These are phyloP conservation scores for Calameuta pallipes DNA, from an alignment of 2,888 invertebrate species.

Conservation along the genomic window DNA sequence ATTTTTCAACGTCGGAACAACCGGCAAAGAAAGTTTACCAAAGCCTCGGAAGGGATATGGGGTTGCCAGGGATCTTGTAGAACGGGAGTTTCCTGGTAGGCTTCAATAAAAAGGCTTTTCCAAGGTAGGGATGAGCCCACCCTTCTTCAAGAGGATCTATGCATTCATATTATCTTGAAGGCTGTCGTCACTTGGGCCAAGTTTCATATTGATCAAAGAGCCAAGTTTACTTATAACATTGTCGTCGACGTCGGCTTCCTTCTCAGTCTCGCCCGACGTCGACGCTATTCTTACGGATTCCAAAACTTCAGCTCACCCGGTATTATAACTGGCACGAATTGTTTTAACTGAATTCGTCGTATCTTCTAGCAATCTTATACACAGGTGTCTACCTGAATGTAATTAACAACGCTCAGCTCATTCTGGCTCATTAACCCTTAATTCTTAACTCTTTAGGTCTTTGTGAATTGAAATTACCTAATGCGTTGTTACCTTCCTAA, in stretches of 20 bases:
- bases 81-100: constrained; percentile 8
- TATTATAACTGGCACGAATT: not conserved
- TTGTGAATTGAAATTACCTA: not conserved
- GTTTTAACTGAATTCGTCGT: not conserved
- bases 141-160: constrained; percentile 20
- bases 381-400: not conserved
- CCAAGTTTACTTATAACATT: constrained; percentile 24
- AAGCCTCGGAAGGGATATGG: not conserved
- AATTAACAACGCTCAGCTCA: not conserved
- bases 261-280: not conserved
- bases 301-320: not conserved
- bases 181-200: constrained; percentile 37
- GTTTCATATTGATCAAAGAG: constrained; percentile 40
- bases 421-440: not conserved
- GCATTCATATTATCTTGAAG: constrained; percentile 43
- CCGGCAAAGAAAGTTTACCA: not conserved
- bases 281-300: not conserved
- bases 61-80: not conserved
- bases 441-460: not conserved
- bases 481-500: not conserved
- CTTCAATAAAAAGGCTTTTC: constrained; percentile 30
- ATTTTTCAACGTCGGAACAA: not conserved
- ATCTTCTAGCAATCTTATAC: not conserved
- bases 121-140: not conserved
- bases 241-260: not conserved